phyloP scores from a whole-genome alignment of 2,797 vertebrate species.

The Ispidina lecontei region DNA sequence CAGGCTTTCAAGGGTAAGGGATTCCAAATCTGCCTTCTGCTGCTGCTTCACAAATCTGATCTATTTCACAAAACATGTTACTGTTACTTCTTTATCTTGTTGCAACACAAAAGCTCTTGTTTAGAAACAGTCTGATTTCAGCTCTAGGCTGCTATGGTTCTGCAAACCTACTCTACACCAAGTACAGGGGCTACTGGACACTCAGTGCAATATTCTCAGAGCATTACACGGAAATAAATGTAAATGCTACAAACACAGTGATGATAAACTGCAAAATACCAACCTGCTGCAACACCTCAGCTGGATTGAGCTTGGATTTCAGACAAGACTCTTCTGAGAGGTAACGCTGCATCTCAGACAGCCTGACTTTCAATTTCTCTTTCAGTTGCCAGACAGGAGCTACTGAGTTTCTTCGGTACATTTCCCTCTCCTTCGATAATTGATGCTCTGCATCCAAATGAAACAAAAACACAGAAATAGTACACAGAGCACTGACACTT shows the following conservation, averaged over 20 bases:
- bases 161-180: not conserved
- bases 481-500: not conserved
- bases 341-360: constrained; percentile 66
- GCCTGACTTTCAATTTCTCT: constrained; percentile 82
- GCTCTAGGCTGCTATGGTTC: not conserved
- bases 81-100: not conserved
- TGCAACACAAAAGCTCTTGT: not conserved
- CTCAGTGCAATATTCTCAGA: not conserved
- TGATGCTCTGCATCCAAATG: constrained; percentile 74
- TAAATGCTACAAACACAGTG: not conserved
- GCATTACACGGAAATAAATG: not conserved
- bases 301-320: constrained; percentile 59
- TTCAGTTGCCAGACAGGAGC: constrained; percentile 85
- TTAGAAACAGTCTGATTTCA: not conserved
- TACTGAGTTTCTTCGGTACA: constrained; percentile 79
- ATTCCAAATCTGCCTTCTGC: constrained; percentile 78
- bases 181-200: not conserved
- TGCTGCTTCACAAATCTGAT: constrained; percentile 86
- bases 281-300: constrained; percentile 85
- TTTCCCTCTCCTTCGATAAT: constrained; percentile 79
- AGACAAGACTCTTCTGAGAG: constrained; percentile 3
- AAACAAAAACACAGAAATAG: constrained; percentile 39
- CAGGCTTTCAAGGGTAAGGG: constrained; percentile 78
- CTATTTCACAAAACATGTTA: constrained; percentile 71
- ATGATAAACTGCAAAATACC: not conserved